A percentile compares a stretch with the other conserved stretches of the same genome.
Conservation (phyloP, 2,888 invertebrate genomes). For the Meandrusa payeni region DNA sequence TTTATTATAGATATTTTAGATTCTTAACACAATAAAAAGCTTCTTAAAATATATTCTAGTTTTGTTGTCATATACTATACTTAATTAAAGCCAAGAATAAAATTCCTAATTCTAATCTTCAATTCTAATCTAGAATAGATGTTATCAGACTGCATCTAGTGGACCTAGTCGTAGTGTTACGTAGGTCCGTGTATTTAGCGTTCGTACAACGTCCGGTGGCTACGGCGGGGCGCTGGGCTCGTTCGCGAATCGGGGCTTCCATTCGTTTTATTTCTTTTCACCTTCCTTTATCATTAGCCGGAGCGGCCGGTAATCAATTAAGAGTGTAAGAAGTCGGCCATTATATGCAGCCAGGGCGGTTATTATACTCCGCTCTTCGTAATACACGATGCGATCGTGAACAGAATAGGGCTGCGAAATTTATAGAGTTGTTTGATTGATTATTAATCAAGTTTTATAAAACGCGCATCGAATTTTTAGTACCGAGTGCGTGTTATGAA, state of each 20-base stretch:
- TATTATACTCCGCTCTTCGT: conserved; percentile 73
- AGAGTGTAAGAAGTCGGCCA: conserved; percentile 80
- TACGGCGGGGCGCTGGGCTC: conserved; percentile 53
- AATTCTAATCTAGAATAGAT: conserved; percentile 41
- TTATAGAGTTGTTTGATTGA: conserved; percentile 68
- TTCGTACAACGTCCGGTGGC: conserved; percentile 51
- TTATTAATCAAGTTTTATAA: conserved; percentile 50
- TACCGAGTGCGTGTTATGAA: conserved; percentile 38
- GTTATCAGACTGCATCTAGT: conserved; percentile 28
- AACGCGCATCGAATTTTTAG: too few species aligned
- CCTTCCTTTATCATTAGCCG: conserved; percentile 80
- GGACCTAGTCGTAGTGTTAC: conserved; percentile 19
- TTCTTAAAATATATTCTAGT: too few species aligned
- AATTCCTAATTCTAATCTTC: conserved; percentile 20
- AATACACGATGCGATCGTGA: conserved; percentile 78
- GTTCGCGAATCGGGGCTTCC: conserved; percentile 71
- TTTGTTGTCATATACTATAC: too few species aligned
- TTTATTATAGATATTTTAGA: too few species aligned
- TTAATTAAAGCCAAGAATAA: conserved; percentile 42
- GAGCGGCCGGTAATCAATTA: conserved; percentile 81
- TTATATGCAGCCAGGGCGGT: conserved; percentile 76
- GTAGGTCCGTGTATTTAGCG: conserved; percentile 29
- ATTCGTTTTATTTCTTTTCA: conserved; percentile 77
- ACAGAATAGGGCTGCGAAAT: conserved; percentile 77
- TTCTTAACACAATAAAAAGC: too few species aligned